These are phyloP conservation scores for Drosophila repletoides DNA, from an alignment of 1,140 invertebrate species.

Conservation along the genomic window DNA sequence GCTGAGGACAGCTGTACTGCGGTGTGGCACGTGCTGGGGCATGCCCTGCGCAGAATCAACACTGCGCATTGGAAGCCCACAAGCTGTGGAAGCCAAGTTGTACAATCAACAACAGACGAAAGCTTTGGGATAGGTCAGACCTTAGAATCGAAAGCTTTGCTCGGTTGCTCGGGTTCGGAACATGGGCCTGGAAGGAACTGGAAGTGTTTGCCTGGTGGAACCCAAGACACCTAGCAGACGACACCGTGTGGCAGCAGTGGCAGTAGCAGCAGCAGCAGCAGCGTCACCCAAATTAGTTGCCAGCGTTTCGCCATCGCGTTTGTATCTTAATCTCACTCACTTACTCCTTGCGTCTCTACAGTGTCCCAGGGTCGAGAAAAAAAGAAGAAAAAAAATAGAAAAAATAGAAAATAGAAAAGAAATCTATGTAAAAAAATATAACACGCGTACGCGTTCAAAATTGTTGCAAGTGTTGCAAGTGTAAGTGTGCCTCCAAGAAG, in stretches of 20 bases:
- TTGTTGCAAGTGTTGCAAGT: too few relatives aligned
- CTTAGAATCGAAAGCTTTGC: constrained; percentile 15
- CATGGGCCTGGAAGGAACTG: constrained; percentile 3
- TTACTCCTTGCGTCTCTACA: not conserved
- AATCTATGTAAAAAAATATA: too few relatives aligned
- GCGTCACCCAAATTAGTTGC: constrained; percentile 77
- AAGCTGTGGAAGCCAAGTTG: constrained; percentile 42
- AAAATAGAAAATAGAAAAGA: not conserved
- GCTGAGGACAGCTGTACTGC: constrained; percentile 31
- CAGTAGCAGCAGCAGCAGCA: constrained; percentile 33
- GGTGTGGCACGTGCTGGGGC: constrained; percentile 68
- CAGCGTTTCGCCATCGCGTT: constrained; percentile 73
- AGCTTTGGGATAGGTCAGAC: constrained; percentile 72
- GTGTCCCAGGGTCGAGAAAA: constrained; percentile 16
- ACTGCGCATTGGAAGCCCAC: constrained; percentile 65
- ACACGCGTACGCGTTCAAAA: too few relatives aligned
- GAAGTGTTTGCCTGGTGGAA: constrained; percentile 31
- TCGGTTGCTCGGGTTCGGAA: constrained; percentile 6
- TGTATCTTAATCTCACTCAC: constrained; percentile 47
- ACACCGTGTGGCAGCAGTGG: constrained; percentile 26
- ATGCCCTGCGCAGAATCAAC: constrained; percentile 58
- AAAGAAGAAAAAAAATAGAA: not conserved
- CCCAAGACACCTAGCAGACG: constrained; percentile 25
- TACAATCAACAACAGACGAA: constrained; percentile 2
- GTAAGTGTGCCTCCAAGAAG: too few relatives aligned